Conservation (phyloP, 2,797 vertebrate species). For the Danio kyathit region DNA sequence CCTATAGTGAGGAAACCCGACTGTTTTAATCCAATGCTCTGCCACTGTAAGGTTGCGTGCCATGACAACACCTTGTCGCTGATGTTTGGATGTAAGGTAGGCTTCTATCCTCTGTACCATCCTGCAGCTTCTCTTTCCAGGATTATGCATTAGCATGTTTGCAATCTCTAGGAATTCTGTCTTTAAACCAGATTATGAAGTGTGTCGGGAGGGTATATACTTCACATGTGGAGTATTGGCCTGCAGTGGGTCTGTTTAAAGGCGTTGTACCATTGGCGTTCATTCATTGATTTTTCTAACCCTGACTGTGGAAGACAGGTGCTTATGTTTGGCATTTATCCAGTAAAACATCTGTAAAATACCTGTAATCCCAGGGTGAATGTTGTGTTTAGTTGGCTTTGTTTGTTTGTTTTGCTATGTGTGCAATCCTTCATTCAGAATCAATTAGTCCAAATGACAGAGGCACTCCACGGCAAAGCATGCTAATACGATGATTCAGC, state of each 20-base stretch:
- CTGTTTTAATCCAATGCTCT: conserved; percentile 90
- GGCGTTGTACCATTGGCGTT: neutral
- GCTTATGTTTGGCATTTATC: too few relatives aligned
- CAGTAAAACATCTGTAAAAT: neutral
- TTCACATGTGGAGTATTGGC: neutral
- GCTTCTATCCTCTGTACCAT: conserved; percentile 60
- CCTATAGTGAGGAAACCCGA: conserved; percentile 87
- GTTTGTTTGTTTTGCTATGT: conserved; percentile 8
- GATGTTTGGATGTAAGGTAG: conserved; percentile 99
- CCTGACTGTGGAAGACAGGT: neutral
- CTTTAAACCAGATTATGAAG: neutral
- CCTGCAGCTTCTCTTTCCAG: neutral
- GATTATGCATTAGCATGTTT: neutral
- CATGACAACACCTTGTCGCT: conserved; percentile 93
- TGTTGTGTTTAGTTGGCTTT: conserved; percentile 3
- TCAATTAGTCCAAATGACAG: conserved; percentile 4
- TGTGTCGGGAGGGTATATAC: neutral
- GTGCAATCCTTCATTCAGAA: neutral
- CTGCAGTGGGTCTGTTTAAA: neutral
- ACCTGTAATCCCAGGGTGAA: neutral
- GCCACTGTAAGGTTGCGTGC: conserved; percentile 98
- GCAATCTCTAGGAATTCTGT: neutral
- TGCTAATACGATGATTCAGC: conserved; percentile 44
- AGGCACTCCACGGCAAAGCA: conserved; percentile 4
- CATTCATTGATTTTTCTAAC: conserved; percentile 1